phyloP scores from a whole-genome alignment of 64 coral and sea anemone species.

The Dendronephthya gigantea region DNA sequence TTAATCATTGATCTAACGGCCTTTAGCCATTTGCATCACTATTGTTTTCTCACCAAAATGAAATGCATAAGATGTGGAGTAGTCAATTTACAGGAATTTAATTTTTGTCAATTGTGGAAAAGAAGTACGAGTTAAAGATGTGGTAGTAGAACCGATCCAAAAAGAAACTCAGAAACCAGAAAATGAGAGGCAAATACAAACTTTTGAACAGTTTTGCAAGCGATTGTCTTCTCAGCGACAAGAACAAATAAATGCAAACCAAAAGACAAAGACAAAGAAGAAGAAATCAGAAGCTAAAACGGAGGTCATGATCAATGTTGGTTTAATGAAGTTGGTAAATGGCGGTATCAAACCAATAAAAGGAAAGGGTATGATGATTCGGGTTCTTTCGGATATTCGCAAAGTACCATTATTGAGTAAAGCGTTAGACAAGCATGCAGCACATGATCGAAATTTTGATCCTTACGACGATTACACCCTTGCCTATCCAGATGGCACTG shows the following conservation, averaged over 20 bases:
- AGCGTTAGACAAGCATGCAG: slow-evolving; percentile 22
- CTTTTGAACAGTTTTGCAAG: slow-evolving; percentile 14
- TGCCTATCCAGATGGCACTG: slow-evolving; percentile 27
- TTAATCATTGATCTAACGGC: too few species aligned
- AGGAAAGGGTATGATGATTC: slow-evolving; percentile 14
- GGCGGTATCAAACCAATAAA: neutral
- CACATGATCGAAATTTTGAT: slow-evolving; percentile 29
- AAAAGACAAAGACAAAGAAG: slow-evolving; percentile 13
- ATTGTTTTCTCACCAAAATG: too few species aligned
- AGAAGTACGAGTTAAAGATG: too few species aligned
- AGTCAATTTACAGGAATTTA: too few species aligned
- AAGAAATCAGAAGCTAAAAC: slow-evolving; percentile 11
- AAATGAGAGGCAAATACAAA: slow-evolving; percentile 19
- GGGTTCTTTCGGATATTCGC: neutral
- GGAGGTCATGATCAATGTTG: slow-evolving; percentile 28
- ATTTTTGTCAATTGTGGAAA: slow-evolving; percentile 18
- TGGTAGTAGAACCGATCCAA: too few species aligned
- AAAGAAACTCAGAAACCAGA: neutral
- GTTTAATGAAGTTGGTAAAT: neutral
- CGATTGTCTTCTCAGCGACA: slow-evolving; percentile 6
- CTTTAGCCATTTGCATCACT: too few species aligned
- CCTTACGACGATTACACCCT: neutral
- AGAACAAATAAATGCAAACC: neutral
- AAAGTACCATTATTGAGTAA: slow-evolving; percentile 26
- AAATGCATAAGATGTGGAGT: too few species aligned